phyloP scores from a whole-genome alignment of 2,888 invertebrate genomes.

The Calliscelio sp. region DNA sequence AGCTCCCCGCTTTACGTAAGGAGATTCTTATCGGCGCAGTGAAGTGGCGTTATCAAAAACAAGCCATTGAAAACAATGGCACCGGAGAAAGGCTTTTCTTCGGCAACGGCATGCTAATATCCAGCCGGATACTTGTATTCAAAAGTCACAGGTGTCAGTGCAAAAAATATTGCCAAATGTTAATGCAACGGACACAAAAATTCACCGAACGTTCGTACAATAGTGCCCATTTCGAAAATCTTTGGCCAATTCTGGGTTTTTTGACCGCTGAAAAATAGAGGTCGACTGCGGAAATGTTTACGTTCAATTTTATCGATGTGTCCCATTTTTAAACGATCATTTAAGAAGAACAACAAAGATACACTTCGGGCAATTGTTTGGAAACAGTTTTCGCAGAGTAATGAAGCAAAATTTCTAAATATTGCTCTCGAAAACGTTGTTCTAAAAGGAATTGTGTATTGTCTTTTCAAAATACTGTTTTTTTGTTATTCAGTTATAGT shows the following conservation, averaged over 20 bases:
- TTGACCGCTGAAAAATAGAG: not conserved
- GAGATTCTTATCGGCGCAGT: conserved; percentile 49
- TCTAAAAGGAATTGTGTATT: too few species aligned
- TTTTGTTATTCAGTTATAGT: too few species aligned
- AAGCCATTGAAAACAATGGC: conserved; percentile 60
- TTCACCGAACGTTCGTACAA: conserved; percentile 18
- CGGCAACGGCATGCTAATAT: conserved; percentile 55
- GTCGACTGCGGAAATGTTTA: not conserved
- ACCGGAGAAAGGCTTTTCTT: conserved; percentile 63
- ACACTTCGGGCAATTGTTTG: too few species aligned
- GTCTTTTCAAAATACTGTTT: too few species aligned
- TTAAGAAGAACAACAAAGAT: conserved; percentile 12
- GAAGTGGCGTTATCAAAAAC: conserved; percentile 61
- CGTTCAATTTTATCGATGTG: too few species aligned
- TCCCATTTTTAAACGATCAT: not conserved
- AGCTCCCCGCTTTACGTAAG: conserved; percentile 54
- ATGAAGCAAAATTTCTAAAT: too few species aligned
- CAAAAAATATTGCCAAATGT: conserved; percentile 56
- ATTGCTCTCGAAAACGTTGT: too few species aligned
- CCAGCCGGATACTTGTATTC: conserved; percentile 45
- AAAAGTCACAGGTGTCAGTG: conserved; percentile 55
- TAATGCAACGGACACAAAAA: conserved; percentile 40
- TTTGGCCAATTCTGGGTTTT: not conserved
- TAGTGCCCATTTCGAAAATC: conserved; percentile 2
- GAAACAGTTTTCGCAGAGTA: too few species aligned